Conservation (phyloP, 2,888 invertebrate genomes). For the Drosophila imparisetae region DNA sequence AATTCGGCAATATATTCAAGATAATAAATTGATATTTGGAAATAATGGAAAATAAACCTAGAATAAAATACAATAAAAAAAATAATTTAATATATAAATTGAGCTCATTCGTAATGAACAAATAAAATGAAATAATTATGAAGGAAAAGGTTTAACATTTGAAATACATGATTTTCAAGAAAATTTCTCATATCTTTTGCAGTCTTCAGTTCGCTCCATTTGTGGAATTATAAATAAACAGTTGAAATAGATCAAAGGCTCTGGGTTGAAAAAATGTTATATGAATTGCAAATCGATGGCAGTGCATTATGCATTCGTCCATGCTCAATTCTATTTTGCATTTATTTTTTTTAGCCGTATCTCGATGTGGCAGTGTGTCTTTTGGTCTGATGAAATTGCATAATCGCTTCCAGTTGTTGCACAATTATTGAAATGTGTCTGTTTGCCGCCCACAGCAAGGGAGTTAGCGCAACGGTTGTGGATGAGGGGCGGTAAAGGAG, state of each 20-base stretch:
- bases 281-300: slow-evolving; percentile 1
- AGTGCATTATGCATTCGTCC: slow-evolving; percentile 40
- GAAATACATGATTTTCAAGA: neutral
- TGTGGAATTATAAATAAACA: neutral
- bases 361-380: slow-evolving; percentile 68
- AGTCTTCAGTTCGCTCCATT: neutral
- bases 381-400: slow-evolving; percentile 80
- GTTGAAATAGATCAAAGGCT: neutral
- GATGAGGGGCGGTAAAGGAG: neutral
- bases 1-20: neutral
- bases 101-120: neutral
- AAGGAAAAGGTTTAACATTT: neutral
- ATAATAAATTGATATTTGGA: neutral
- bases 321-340: neutral
- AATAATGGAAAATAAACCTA: neutral
- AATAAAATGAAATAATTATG: neutral
- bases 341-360: slow-evolving; percentile 61
- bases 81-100: neutral
- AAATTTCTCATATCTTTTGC: neutral
- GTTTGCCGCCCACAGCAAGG: slow-evolving; percentile 52
- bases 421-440: slow-evolving; percentile 79
- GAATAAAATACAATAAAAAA: neutral
- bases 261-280: neutral
- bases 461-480: slow-evolving; percentile 2
- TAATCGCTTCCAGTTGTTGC: slow-evolving; percentile 80